Base-by-base conservation (phyloP, 2,888 invertebrate genomes). In the Pristionchus entomophagus region DNA sequence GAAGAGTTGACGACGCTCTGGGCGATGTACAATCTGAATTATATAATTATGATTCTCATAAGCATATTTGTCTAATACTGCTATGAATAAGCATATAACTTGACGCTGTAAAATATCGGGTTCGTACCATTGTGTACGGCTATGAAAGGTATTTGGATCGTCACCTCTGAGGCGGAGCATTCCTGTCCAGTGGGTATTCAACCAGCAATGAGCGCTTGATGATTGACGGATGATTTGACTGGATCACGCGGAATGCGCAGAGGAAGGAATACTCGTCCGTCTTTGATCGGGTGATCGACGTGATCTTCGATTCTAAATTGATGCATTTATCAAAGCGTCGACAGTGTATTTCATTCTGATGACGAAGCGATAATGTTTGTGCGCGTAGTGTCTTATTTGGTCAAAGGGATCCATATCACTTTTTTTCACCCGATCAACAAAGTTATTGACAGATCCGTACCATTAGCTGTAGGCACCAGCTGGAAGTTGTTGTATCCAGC, bases 401-500 rank as follows among this genome's bases (percentile, higher is more conserved):
- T n/a, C n/a, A n/a, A n/a, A n/a, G n/a, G 45, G 45, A 45, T 45
- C 14, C 45, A 45, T 6, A 14, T 10, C 45, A 45, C 8, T 45
- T 45, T 45, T n/a, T 10, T 45, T 45, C 45, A 10, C 14, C 45
- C 45, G 45, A 32, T 32, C 29, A 53, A 32, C 53, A 29, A 51
- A 35, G 3, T 5, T 3, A 65, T 65, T 29, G 29, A 19, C 53
- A 35, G 22, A 59, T 10, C 38, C 56, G 17, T 14, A 88, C 88
- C 84, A 17, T 65, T 51, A 17, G 87, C 65, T 0, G 80, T 49
- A 0, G 88, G 88, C 35, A 51, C 53, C 29, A 88, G 62, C 80
- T 86, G 82, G 59, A 88, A 51, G 22, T 73, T 49, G 69, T 88
- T 85, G 45, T 56, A 81, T 35, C 88, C 88, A 8, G 88, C 80